Conservation (phyloP, 2,113 vertebrate genomes). For the Peromyscus californicus region DNA sequence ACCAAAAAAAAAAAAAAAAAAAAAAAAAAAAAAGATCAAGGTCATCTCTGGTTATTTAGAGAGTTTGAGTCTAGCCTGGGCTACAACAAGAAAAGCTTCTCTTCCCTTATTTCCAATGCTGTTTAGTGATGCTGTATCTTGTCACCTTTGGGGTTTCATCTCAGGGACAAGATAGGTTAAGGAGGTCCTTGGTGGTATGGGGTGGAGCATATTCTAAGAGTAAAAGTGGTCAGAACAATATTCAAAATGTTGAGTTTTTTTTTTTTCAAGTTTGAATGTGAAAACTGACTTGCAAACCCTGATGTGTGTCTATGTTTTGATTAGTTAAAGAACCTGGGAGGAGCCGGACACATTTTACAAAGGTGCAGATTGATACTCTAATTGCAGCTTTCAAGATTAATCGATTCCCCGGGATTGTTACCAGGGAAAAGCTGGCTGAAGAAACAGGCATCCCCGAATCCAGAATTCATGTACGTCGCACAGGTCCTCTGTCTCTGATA, state of each 20-base stretch:
- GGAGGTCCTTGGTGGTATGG: neutral
- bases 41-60: neutral
- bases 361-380: neutral
- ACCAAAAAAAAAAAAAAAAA: neutral
- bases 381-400: slow-evolving; percentile 8
- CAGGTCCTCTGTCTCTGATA: neutral
- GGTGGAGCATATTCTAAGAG: neutral
- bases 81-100: neutral
- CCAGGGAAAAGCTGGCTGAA: neutral
- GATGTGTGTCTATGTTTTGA: neutral
- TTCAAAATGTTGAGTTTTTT: neutral
- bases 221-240: neutral
- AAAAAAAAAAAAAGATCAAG: neutral
- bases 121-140: neutral
- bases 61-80: neutral
- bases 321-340: neutral
- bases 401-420: neutral
- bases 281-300: neutral
- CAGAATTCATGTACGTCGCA: slow-evolving; percentile 11
- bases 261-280: neutral
- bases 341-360: neutral
- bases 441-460: slow-evolving; percentile 5
- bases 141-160: neutral
- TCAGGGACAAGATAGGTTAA: neutral
- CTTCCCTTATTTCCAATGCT: neutral